Conservation (phyloP, 2,888 invertebrate species). For the Seira musarum region DNA sequence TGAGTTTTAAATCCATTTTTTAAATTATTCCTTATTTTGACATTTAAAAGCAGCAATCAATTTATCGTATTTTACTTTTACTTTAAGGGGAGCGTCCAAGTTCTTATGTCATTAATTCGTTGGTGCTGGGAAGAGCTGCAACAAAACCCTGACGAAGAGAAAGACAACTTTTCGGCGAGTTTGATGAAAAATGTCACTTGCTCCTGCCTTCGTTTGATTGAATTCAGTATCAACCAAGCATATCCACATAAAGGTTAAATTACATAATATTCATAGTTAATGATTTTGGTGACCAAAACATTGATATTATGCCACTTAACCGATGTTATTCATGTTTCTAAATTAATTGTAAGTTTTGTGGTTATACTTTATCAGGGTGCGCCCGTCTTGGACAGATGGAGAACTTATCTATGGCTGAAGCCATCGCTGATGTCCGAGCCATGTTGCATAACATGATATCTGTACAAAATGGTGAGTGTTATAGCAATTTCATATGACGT, state of each 20-base stretch:
- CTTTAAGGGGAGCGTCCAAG: constrained; percentile 66
- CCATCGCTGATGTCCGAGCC: constrained; percentile 68
- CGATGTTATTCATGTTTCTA: too few species aligned
- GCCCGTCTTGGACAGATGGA: constrained; percentile 67
- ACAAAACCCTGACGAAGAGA: constrained; percentile 42
- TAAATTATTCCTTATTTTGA: background rate
- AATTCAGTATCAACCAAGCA: constrained; percentile 69
- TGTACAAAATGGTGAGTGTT: constrained; percentile 52
- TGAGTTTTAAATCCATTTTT: constrained; percentile 69
- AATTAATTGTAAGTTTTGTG: too few species aligned
- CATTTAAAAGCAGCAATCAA: too few species aligned
- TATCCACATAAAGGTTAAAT: constrained; percentile 69
- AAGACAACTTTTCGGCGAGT: constrained; percentile 58
- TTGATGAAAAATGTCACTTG: constrained; percentile 68
- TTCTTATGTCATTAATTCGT: constrained; percentile 65
- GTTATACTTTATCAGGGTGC: constrained; percentile 62
- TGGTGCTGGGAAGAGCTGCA: constrained; percentile 68
- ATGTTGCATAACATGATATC: constrained; percentile 68
- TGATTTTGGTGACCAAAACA: background rate
- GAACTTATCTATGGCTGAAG: constrained; percentile 68
- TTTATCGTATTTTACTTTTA: constrained; percentile 1
- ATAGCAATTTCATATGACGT: constrained; percentile 33
- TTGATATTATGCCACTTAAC: too few species aligned
- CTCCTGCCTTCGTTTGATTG: constrained; percentile 66
- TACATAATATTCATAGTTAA: too few species aligned